A percentile compares a stretch with the other conserved stretches of the same genome.
These are phyloP conservation scores for Xiphorhynchus elegans DNA, from an alignment of 2,113 vertebrate species.

Conservation along the genomic window DNA sequence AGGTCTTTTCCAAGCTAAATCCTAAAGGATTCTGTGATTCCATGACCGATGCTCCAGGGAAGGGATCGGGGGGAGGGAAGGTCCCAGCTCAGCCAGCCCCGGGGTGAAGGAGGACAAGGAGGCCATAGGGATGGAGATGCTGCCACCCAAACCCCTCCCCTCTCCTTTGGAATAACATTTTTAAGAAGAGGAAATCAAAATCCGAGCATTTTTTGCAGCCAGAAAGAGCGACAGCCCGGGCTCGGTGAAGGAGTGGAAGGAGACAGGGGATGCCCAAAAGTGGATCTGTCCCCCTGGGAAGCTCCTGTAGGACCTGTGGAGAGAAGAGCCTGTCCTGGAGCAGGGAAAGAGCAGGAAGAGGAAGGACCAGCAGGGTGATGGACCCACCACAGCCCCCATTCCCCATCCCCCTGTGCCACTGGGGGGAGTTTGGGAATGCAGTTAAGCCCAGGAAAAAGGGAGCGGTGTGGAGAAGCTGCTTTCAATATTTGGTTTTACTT, in stretches of 20 bases:
- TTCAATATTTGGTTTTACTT: fast-evolving
- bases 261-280: background rate
- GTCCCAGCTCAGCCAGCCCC: background rate
- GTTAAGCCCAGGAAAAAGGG: background rate
- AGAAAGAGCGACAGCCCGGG: background rate
- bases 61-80: fast-evolving
- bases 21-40: background rate
- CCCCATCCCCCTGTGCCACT: background rate
- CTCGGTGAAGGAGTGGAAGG: background rate
- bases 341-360: background rate
- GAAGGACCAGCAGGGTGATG: background rate
- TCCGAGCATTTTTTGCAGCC: background rate
- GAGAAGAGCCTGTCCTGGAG: background rate
- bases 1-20: background rate
- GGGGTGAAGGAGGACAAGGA: background rate
- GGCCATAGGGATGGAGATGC: fast-evolving
- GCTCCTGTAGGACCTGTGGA: background rate
- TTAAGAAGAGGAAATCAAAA: background rate
- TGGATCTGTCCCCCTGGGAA: background rate
- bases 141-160: background rate
- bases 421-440: background rate
- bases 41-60: background rate
- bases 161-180: background rate
- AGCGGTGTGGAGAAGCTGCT: too few relatives aligned
- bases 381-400: too few relatives aligned